Conservation (phyloP, 2,888 invertebrate genomes). For the Limnephilus rhombicus region DNA sequence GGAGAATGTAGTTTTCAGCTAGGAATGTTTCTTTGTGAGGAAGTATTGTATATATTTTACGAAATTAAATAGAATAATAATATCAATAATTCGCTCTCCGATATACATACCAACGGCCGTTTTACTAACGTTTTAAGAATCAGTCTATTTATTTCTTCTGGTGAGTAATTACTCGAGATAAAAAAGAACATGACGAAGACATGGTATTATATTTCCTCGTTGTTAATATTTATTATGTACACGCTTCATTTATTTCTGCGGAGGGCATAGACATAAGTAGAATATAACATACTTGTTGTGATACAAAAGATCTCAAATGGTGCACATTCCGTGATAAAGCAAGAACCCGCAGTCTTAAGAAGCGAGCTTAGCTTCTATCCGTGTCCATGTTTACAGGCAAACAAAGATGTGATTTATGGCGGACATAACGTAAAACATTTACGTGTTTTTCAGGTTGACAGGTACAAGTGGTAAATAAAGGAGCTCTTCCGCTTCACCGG, state of each 20-base stretch:
- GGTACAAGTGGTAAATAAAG: slow-evolving; percentile 67
- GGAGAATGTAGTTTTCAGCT: not conserved
- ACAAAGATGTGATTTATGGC: slow-evolving; percentile 66
- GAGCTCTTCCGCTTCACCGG: slow-evolving; percentile 62
- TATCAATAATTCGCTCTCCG: not conserved
- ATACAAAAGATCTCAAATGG: slow-evolving; percentile 24
- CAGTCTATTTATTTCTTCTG: not conserved
- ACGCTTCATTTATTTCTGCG: not conserved
- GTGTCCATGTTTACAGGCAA: slow-evolving; percentile 62
- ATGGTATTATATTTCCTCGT: not conserved
- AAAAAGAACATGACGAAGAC: not conserved
- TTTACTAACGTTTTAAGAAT: not conserved
- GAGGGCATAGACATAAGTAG: not conserved
- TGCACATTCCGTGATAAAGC: not conserved
- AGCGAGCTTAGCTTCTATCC: slow-evolving; percentile 51
- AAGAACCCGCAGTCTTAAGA: slow-evolving; percentile 48
- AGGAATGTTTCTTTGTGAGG: not conserved
- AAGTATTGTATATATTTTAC: not conserved
- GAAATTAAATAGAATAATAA: not conserved
- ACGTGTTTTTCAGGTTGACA: slow-evolving; percentile 66
- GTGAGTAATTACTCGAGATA: not conserved
- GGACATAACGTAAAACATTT: slow-evolving; percentile 65
- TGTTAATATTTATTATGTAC: not conserved
- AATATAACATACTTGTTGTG: slow-evolving; percentile 1
- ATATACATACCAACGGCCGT: not conserved